Conservation (phyloP, 2,113 vertebrate genomes). For the Piaya cayana region DNA sequence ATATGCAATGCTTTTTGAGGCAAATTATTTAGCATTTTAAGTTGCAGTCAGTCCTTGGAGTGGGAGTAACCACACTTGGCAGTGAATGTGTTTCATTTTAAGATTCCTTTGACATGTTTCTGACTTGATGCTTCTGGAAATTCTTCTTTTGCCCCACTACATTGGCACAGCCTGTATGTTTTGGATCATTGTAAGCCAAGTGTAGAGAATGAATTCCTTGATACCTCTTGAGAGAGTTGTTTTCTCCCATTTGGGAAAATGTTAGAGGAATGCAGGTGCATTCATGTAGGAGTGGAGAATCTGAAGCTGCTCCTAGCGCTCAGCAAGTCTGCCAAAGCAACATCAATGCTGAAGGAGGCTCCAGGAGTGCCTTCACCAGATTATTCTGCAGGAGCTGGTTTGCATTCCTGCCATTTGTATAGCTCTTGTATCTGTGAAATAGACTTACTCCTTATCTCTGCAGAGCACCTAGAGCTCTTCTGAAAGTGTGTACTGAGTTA, state of each 20-base stretch:
- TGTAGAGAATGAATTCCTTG: neutral
- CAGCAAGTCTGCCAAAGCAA: neutral
- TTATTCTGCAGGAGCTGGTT: neutral
- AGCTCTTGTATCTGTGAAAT: neutral
- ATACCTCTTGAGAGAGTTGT: neutral
- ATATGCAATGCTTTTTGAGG: neutral
- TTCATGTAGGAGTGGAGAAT: neutral
- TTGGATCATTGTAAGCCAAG: neutral
- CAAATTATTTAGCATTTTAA: neutral
- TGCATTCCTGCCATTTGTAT: neutral
- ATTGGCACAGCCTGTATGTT: neutral
- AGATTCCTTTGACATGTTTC: neutral
- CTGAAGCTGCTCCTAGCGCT: neutral
- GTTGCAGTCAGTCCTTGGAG: neutral
- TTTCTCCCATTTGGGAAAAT: neutral
- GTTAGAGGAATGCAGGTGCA: neutral
- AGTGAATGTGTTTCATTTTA: neutral
- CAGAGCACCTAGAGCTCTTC: neutral
- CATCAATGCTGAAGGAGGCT: neutral
- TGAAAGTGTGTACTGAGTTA: neutral
- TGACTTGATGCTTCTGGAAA: neutral
- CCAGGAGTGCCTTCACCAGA: neutral
- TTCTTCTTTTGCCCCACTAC: neutral
- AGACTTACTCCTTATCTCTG: neutral
- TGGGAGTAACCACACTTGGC: neutral